Conservation (phyloP, 1,140 invertebrate genomes). For the Pristionchus pacificus region DNA sequence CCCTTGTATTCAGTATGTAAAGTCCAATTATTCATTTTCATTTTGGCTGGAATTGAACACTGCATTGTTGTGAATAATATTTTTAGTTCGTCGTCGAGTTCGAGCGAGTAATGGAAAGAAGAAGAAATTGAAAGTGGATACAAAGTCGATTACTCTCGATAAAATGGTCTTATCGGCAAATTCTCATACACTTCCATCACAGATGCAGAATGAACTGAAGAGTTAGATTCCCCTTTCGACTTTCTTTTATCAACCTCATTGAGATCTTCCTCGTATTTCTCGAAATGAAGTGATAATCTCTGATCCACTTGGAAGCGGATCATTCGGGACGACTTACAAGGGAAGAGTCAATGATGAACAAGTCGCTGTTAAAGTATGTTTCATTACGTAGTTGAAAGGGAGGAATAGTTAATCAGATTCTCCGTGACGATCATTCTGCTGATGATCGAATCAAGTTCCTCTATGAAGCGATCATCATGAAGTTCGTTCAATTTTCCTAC, state of each 20-base stretch:
- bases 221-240: slow-evolving; percentile 6
- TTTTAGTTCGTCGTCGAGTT: not conserved
- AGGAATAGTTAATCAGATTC: slow-evolving; percentile 69
- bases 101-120: not conserved
- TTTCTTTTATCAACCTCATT: slow-evolving; percentile 4
- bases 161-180: slow-evolving; percentile 11
- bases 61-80: slow-evolving; percentile 4
- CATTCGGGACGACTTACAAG: too few species aligned
- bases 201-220: slow-evolving; percentile 12
- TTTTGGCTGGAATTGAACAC: too few species aligned
- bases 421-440: slow-evolving; percentile 83
- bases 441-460: slow-evolving; percentile 87
- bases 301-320: slow-evolving; percentile 30
- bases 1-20: not conserved
- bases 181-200: slow-evolving; percentile 1
- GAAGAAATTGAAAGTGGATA: slow-evolving; percentile 13
- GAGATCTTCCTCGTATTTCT: slow-evolving; percentile 16
- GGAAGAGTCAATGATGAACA: slow-evolving; percentile 66
- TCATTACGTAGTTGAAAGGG: slow-evolving; percentile 21
- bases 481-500: slow-evolving; percentile 47
- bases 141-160: slow-evolving; percentile 20
- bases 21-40: too few species aligned
- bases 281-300: not conserved
- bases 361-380: slow-evolving; percentile 78
- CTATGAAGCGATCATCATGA: slow-evolving; percentile 94